These are phyloP conservation scores for Bujurquina vittata DNA, from an alignment of 2,113 vertebrate species.

Conservation along the genomic window DNA sequence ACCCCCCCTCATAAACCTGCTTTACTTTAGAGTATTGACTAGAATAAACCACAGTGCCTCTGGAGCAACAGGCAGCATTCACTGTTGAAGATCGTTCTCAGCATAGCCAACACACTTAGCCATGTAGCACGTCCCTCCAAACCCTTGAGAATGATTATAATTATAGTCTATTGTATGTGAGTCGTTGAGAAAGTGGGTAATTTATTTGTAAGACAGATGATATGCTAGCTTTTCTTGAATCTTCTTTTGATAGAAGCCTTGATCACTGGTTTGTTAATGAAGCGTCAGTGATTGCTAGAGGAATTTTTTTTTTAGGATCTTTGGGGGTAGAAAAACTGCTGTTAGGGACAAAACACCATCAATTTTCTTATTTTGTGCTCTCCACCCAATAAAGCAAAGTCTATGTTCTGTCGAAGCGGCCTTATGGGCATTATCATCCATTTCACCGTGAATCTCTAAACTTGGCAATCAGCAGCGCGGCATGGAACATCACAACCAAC, in stretches of 20 bases:
- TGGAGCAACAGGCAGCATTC: slow-evolving; percentile 15
- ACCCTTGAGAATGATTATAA: slow-evolving; percentile 51
- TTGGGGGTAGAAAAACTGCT: neutral
- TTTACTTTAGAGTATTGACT: slow-evolving; percentile 44
- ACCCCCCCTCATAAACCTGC: slow-evolving; percentile 33
- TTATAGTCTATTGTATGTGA: slow-evolving; percentile 55
- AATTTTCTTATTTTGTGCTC: slow-evolving; percentile 61
- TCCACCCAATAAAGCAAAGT: slow-evolving; percentile 34
- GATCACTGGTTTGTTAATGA: slow-evolving; percentile 48
- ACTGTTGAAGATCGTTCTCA: neutral
- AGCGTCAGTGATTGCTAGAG: slow-evolving; percentile 17
- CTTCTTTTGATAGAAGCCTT: slow-evolving; percentile 28
- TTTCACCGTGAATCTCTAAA: slow-evolving; percentile 20
- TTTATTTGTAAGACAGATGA: slow-evolving; percentile 37
- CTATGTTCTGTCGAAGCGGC: slow-evolving; percentile 18
- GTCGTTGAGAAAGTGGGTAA: slow-evolving; percentile 47
- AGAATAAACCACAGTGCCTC: slow-evolving; percentile 18
- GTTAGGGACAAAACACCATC: slow-evolving; percentile 24
- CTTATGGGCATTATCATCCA: slow-evolving; percentile 26
- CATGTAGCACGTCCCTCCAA: slow-evolving; percentile 7
- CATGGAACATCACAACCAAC: neutral
- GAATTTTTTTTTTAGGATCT: neutral
- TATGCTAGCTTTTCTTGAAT: neutral
- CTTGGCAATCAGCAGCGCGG: slow-evolving; percentile 51
- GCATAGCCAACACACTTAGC: slow-evolving; percentile 47